Evolutionary conservation across 2,888 invertebrate species (phyloP).

Genomic region (Tricholauxania praeusta): DNA sequence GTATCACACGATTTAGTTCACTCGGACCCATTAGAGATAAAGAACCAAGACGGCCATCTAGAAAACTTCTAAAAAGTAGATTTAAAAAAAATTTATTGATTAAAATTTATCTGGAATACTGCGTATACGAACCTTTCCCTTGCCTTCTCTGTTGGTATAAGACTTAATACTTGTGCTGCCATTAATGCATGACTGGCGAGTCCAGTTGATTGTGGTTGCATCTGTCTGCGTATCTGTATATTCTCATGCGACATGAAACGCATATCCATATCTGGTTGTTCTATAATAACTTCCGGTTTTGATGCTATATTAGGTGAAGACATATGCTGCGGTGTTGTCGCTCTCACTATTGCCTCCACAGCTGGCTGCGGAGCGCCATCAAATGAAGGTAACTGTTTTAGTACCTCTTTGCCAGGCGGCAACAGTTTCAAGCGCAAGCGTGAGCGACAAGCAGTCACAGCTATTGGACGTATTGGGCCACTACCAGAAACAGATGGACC

Average conservation of each 20-base stretch:
- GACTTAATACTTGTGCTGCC: conserved; percentile 83
- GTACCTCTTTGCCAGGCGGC: conserved; percentile 64
- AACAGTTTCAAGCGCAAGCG: conserved; percentile 64
- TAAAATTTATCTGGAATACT: not conserved
- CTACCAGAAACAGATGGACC: not conserved
- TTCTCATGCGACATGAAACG: conserved; percentile 66
- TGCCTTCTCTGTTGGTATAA: conserved; percentile 86
- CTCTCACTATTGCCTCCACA: conserved; percentile 51
- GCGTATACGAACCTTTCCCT: conserved; percentile 74
- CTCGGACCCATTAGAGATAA: conserved; percentile 85
- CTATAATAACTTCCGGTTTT: conserved; percentile 51
- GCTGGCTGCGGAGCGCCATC: conserved; percentile 32
- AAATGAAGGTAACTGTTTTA: conserved; percentile 39
- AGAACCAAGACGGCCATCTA: conserved; percentile 84
- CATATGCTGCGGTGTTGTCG: conserved; percentile 64
- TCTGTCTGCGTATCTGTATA: conserved; percentile 59
- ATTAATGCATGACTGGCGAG: conserved; percentile 78
- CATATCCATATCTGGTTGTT: conserved; percentile 49
- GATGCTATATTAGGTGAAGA: conserved; percentile 67
- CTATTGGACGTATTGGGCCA: conserved; percentile 65
- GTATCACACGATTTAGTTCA: conserved; percentile 88
- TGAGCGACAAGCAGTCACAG: conserved; percentile 66
- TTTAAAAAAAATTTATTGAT: not conserved
- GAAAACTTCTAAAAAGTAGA: conserved; percentile 74
- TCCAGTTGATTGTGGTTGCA: conserved; percentile 52